Evolutionary conservation across 1,140 invertebrate species (phyloP).

Genomic region (Halyomorpha halys): DNA sequence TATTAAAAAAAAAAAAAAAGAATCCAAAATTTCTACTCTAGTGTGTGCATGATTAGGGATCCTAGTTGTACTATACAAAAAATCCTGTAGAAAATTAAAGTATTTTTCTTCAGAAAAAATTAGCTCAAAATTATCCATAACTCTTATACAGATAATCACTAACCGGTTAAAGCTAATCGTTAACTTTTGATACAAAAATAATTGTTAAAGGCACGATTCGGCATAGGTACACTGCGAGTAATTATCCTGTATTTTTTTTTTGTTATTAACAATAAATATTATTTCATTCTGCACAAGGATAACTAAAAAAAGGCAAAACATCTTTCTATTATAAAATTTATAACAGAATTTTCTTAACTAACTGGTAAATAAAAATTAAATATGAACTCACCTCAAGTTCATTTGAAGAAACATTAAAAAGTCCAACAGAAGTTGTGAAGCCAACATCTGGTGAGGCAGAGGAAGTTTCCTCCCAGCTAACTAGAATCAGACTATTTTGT

Average conservation of each 20-base stretch:
- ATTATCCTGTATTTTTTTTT: neutral
- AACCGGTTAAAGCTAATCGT: too few species aligned
- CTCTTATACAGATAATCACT: too few species aligned
- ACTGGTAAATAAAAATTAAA: neutral
- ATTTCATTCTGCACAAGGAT: neutral
- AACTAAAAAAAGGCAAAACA: neutral
- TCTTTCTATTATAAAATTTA: neutral
- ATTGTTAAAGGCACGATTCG: too few species aligned
- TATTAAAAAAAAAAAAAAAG: too few species aligned
- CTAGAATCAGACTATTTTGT: slow-evolving; percentile 11
- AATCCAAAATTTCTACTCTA: too few species aligned
- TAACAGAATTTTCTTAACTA: neutral
- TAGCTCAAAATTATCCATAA: too few species aligned
- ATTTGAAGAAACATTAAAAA: slow-evolving; percentile 9
- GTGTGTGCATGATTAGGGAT: too few species aligned
- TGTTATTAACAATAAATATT: neutral
- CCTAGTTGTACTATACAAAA: too few species aligned
- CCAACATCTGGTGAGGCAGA: neutral
- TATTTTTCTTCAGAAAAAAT: too few species aligned
- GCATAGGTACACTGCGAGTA: neutral
- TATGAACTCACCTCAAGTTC: slow-evolving; percentile 12
- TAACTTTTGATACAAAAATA: too few species aligned
- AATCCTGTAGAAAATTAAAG: too few species aligned
- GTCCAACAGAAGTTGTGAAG: neutral
- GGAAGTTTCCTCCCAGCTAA: slow-evolving; percentile 9